Evolutionary conservation across 1,140 invertebrate genomes (phyloP).

Genomic region (Olivierus martensii): DNA sequence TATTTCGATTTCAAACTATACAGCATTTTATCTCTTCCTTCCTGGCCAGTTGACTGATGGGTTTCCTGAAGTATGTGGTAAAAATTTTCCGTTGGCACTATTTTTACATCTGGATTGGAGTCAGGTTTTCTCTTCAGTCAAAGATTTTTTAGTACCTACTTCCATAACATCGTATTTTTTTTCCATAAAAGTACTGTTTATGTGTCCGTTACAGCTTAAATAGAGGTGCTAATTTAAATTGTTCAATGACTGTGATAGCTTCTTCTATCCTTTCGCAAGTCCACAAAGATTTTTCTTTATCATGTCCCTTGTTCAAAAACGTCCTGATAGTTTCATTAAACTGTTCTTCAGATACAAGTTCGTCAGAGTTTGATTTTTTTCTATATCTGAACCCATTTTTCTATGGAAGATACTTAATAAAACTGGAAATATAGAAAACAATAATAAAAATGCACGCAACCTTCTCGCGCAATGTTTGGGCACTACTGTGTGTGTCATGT

Average conservation of each 20-base stretch:
- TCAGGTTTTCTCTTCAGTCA: slow-evolving; percentile 6
- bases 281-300: slow-evolving; percentile 1
- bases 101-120: slow-evolving; percentile 6
- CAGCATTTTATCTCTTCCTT: slow-evolving; percentile 17
- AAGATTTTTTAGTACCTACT: slow-evolving; percentile 3
- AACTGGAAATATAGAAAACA: background rate
- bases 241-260: slow-evolving; percentile 7
- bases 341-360: slow-evolving; percentile 9
- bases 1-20: slow-evolving; percentile 12
- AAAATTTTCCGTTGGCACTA: slow-evolving; percentile 2
- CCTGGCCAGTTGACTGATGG: slow-evolving; percentile 6
- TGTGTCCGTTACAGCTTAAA: slow-evolving; percentile 5
- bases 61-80: slow-evolving; percentile 1
- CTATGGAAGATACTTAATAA: background rate
- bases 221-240: slow-evolving; percentile 8
- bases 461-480: background rate
- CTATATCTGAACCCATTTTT: slow-evolving; percentile 1
- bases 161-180: slow-evolving; percentile 6
- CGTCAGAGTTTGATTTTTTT: slow-evolving; percentile 5
- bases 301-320: slow-evolving; percentile 2
- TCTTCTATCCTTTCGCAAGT: slow-evolving; percentile 1
- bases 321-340: slow-evolving; percentile 11
- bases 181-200: slow-evolving; percentile 6
- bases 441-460: background rate
- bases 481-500: background rate